phyloP scores from a whole-genome alignment of 2,113 vertebrate genomes.

The Onychorhynchus coronatus region DNA sequence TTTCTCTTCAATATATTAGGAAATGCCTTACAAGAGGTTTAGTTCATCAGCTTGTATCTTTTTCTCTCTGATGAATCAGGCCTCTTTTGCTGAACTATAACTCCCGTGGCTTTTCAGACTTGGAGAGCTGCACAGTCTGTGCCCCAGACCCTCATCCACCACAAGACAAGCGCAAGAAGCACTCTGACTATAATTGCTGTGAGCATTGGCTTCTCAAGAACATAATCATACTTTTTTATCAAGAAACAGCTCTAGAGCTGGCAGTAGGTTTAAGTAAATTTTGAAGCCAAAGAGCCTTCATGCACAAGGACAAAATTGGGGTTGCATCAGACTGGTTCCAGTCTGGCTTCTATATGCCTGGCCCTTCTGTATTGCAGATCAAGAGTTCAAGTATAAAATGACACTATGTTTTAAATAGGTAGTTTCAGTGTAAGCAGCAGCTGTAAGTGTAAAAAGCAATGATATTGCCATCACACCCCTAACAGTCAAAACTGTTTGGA shows the following conservation, averaged over 20 bases:
- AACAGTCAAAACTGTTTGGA: constrained; percentile 68
- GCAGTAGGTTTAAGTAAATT: background rate
- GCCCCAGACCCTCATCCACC: background rate
- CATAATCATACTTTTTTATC: background rate
- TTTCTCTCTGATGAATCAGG: background rate
- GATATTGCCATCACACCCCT: constrained; percentile 59
- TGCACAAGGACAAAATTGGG: background rate
- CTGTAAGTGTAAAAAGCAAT: constrained; percentile 56
- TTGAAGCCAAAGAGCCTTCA: background rate
- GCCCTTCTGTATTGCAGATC: constrained; percentile 6
- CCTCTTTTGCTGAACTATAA: background rate
- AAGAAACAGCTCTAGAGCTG: background rate
- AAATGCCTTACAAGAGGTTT: background rate
- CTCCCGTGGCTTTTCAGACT: background rate
- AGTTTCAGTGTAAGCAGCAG: constrained; percentile 56
- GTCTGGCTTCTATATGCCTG: background rate
- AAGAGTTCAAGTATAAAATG: constrained; percentile 61
- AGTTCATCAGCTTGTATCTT: background rate
- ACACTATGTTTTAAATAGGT: constrained; percentile 31
- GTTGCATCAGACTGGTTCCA: background rate
- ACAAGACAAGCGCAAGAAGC: background rate
- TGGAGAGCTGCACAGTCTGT: background rate
- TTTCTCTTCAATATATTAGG: background rate
- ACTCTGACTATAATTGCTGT: background rate
- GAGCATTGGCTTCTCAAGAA: background rate